Conservation (phyloP, 1,140 invertebrate genomes). For the Chlorops oryzae region DNA sequence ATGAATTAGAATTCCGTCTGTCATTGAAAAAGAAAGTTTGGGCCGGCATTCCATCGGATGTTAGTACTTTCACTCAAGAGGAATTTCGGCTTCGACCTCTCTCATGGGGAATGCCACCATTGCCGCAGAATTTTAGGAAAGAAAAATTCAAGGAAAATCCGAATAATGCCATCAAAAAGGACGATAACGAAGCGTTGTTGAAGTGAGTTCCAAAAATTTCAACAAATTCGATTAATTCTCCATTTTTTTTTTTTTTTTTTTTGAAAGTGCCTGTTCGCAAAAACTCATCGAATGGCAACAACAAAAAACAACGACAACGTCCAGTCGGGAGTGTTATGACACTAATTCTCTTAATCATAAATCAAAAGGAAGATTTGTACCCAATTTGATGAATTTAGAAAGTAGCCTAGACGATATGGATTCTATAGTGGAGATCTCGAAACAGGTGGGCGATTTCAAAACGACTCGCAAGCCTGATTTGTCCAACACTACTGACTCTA, state of each 20-base stretch:
- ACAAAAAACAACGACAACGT: constrained; percentile 14
- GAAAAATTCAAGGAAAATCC: constrained; percentile 17
- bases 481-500: neutral
- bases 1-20: constrained; percentile 38
- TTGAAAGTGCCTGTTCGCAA: constrained; percentile 38
- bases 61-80: constrained; percentile 17
- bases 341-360: too few species aligned
- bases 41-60: constrained; percentile 26
- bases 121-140: constrained; percentile 8
- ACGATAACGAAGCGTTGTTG: constrained; percentile 36
- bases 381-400: too few species aligned
- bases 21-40: constrained; percentile 46
- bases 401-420: too few species aligned
- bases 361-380: too few species aligned
- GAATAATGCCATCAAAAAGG: constrained; percentile 20
- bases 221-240: constrained; percentile 2
- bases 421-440: too few species aligned
- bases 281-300: constrained; percentile 43
- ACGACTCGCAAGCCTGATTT: neutral
- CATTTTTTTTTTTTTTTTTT: neutral
- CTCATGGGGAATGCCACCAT: constrained; percentile 19
- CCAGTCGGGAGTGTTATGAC: too few species aligned
- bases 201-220: constrained; percentile 22
- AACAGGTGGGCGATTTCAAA: neutral
- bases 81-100: constrained; percentile 18